Evolutionary conservation across 1,140 invertebrate species (phyloP).

Genomic region (Drosophila bipectinata): DNA sequence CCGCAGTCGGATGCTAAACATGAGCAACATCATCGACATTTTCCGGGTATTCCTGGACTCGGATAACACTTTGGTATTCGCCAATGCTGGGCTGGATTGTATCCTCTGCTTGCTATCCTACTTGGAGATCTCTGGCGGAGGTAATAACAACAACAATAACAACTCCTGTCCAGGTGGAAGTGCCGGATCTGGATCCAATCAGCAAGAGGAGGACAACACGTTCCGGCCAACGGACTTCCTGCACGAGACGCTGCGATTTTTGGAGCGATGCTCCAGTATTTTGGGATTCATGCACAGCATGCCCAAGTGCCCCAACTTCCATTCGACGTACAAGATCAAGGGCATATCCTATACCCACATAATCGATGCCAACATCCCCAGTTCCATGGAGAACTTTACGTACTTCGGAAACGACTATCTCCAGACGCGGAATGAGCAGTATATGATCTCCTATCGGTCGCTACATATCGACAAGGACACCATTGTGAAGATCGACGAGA

Average conservation of each 20-base stretch:
- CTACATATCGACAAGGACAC: constrained; percentile 85
- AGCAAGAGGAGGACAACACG: constrained; percentile 76
- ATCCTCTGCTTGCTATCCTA: constrained; percentile 93
- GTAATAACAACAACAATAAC: constrained; percentile 44
- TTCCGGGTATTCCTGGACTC: constrained; percentile 96
- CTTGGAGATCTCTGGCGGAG: constrained; percentile 84
- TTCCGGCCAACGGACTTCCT: constrained; percentile 88
- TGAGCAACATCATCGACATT: constrained; percentile 92
- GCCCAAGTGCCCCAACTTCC: constrained; percentile 96
- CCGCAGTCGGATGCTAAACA: constrained; percentile 86
- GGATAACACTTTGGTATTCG: constrained; percentile 96
- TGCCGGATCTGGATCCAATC: constrained; percentile 51
- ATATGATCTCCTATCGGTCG: constrained; percentile 85
- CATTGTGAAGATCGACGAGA: constrained; percentile 86
- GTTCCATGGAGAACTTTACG: constrained; percentile 88
- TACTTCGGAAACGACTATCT: constrained; percentile 83
- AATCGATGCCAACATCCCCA: constrained; percentile 94
- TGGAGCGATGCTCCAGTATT: constrained; percentile 93
- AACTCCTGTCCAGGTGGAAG: constrained; percentile 82
- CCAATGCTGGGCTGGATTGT: constrained; percentile 96
- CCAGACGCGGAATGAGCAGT: constrained; percentile 83
- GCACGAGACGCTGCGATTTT: constrained; percentile 93
- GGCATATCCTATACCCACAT: constrained; percentile 90
- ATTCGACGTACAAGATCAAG: constrained; percentile 94
- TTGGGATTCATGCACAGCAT: constrained; percentile 96